phyloP scores from a whole-genome alignment of 2,888 invertebrate species.

The Tiphia femorata region DNA sequence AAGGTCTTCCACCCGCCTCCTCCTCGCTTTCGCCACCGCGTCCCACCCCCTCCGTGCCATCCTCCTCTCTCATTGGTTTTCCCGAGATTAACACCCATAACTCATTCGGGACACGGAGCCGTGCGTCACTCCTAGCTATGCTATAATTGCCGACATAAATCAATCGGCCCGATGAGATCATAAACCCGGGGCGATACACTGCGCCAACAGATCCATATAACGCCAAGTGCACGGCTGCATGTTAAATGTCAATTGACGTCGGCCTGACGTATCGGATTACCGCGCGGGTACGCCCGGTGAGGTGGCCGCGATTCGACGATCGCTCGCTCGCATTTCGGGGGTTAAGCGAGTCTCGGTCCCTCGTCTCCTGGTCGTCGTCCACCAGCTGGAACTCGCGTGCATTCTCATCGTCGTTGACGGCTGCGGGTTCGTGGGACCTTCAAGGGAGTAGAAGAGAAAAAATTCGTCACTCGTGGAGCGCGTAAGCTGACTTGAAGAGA shows the following conservation, averaged over 20 bases:
- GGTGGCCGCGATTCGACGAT: slow-evolving; percentile 27
- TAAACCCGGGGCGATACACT: slow-evolving; percentile 67
- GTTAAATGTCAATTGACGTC: slow-evolving; percentile 63
- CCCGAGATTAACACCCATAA: slow-evolving; percentile 68
- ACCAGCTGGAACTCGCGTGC: background rate
- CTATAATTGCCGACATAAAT: slow-evolving; percentile 69
- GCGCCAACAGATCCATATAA: slow-evolving; percentile 61
- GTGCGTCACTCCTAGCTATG: slow-evolving; percentile 66
- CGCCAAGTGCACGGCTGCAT: slow-evolving; percentile 58
- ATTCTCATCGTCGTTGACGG: background rate
- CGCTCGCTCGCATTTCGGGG: slow-evolving; percentile 16
- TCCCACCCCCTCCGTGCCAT: background rate
- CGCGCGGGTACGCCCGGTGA: slow-evolving; percentile 39
- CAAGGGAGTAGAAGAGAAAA: no score
- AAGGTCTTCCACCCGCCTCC: no score
- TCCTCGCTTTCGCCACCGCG: slow-evolving; percentile 1
- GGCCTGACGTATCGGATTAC: slow-evolving; percentile 52
- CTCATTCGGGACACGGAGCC: slow-evolving; percentile 64
- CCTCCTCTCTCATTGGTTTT: slow-evolving; percentile 57
- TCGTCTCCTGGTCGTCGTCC: no score
- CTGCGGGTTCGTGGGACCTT: no score
- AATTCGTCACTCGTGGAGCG: no score
- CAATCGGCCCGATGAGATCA: slow-evolving; percentile 69
- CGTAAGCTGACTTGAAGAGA: no score
- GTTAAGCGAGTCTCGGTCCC: background rate